A percentile compares a stretch with the other conserved stretches of the same genome.
These are phyloP conservation scores for Takifugu ocellatus DNA, from an alignment of 2,797 vertebrate genomes.

Conservation along the genomic window DNA sequence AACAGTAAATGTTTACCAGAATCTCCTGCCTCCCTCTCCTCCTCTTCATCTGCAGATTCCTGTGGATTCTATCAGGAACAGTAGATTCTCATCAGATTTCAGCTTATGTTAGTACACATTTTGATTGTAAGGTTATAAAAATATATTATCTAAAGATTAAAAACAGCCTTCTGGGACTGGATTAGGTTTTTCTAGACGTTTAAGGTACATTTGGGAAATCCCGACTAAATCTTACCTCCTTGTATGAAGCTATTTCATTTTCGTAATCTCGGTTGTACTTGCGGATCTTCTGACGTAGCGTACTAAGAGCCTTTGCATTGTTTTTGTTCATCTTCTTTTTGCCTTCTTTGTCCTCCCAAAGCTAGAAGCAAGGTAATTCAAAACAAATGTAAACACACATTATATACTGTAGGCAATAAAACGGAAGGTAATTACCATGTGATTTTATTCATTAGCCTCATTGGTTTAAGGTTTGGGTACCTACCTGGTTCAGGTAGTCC, in stretches of 20 bases:
- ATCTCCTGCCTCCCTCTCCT: constrained; percentile 84
- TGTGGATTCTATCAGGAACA: constrained; percentile 80
- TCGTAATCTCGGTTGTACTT: constrained; percentile 92
- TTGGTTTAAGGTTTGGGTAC: background rate
- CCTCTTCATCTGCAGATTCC: constrained; percentile 89
- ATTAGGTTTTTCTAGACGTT: too few relatives aligned
- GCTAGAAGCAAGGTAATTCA: constrained; percentile 53
- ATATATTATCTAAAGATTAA: too few relatives aligned
- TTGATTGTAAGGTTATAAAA: too few relatives aligned
- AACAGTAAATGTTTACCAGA: constrained; percentile 67
- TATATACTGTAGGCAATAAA: background rate
- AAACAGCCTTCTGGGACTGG: too few relatives aligned
- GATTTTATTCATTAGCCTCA: background rate
- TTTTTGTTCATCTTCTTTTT: constrained; percentile 97
- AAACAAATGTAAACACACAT: background rate
- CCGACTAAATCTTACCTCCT: constrained; percentile 74
- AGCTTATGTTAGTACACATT: too few relatives aligned
- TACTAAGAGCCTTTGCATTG: constrained; percentile 90
- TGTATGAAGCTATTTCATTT: constrained; percentile 79
- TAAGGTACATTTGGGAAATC: too few relatives aligned
- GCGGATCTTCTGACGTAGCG: constrained; percentile 90
- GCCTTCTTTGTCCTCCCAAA: constrained; percentile 93
- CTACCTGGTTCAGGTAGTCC: constrained; percentile 89
- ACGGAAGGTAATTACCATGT: background rate
- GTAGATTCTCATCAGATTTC: too few relatives aligned